Evolutionary conservation across 2,888 invertebrate genomes (phyloP).

Genomic region (Watsonalla cultraria): DNA sequence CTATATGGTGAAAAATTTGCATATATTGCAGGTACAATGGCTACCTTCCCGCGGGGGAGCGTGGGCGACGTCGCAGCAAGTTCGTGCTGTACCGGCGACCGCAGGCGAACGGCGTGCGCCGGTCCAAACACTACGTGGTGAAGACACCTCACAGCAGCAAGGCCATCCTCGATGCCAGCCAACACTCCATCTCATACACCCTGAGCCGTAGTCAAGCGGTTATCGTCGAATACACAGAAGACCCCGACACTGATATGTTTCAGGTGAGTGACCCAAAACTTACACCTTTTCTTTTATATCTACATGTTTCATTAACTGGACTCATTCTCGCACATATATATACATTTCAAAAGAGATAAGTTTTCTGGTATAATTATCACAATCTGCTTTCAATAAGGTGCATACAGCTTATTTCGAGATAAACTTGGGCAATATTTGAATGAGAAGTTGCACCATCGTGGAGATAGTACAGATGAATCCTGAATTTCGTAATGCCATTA

Average conservation of each 20-base stretch:
- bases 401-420: too few relatives aligned
- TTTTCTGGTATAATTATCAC: too few relatives aligned
- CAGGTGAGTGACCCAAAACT: slow-evolving; percentile 82
- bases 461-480: slow-evolving; percentile 16
- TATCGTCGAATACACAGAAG: slow-evolving; percentile 98
- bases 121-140: slow-evolving; percentile 96
- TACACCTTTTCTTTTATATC: neutral
- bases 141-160: slow-evolving; percentile 96
- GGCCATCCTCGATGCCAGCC: slow-evolving; percentile 95
- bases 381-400: too few relatives aligned
- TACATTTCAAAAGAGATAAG: too few relatives aligned
- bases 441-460: slow-evolving; percentile 15
- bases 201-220: slow-evolving; percentile 97
- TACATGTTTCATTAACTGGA: neutral
- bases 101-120: slow-evolving; percentile 94
- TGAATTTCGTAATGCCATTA: slow-evolving; percentile 31
- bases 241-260: slow-evolving; percentile 99
- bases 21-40: slow-evolving; percentile 90
- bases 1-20: neutral
- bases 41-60: slow-evolving; percentile 93
- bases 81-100: slow-evolving; percentile 92
- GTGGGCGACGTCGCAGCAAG: slow-evolving; percentile 95
- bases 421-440: too few relatives aligned
- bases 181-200: slow-evolving; percentile 98
- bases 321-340: too few relatives aligned